Base-by-base conservation (phyloP, 2,888 invertebrate species). In the Icerya purchasi region DNA sequence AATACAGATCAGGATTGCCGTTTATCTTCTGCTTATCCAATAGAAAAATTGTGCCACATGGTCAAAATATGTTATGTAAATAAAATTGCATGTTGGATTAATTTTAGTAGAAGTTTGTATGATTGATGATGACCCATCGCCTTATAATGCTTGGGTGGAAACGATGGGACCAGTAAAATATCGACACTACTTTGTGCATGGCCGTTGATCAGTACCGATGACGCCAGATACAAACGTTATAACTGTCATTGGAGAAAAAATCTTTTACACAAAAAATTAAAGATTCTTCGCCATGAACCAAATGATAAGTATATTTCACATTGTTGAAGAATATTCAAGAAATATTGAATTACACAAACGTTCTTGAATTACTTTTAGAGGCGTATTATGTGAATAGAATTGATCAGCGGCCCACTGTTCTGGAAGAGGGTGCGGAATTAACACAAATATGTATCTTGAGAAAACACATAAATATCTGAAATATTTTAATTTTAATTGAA, bases 171-270 rank as follows among this genome's bases (percentile, higher is more conserved):
- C 50, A 14, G 60, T 60, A 24, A 36, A 23, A 18, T 23, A 62
- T 22, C 50, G 60, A n/a, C n/a, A 50, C 55, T 67, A 54, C 62
- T 64, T 57, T 67, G 67, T 60, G 54, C 64, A 3, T 68, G 68
- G 68, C 66, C 56, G 63, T 68, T 18, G 68, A 68, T 53, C 50
- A 61, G 21, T 62, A 63, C 23, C 67, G 66, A 52, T 55, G 59
- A 50, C 54, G 24, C 14, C 54, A 59, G n/a, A 50, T 56, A 0
- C 51, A 55, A 51, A 1, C 8, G 14, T 50, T 51, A 54, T 55
- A 50, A 10, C n/a, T 23, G 18, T 18, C 22, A 20, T 22, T 19
- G 50, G 55, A 59, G 23, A 59, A 55, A 24, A 22, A 56, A 22
- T n/a, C 3, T 56, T n/a, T 50, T 59, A 0, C 51, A 59, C 24